These are phyloP conservation scores for Antrozous pallidus DNA, from an alignment of 2,797 vertebrate species.

Conservation along the genomic window DNA sequence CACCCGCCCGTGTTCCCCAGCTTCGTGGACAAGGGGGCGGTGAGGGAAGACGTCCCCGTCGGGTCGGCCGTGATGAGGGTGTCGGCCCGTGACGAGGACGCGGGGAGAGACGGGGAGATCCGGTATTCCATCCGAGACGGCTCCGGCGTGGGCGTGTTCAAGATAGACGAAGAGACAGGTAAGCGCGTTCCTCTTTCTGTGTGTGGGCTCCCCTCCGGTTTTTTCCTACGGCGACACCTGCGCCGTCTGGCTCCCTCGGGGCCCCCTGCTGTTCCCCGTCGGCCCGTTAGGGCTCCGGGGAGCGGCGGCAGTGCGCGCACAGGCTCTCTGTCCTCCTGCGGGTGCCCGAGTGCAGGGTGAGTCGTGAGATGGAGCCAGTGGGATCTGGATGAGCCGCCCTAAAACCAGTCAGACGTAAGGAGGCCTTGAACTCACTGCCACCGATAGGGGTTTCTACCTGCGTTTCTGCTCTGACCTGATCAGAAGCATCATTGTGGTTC, in stretches of 20 bases:
- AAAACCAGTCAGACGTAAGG: not conserved
- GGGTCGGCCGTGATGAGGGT: conserved; percentile 94
- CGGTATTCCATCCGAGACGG: conserved; percentile 96
- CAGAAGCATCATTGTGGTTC: not conserved
- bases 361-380: not conserved
- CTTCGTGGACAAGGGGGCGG: conserved; percentile 93
- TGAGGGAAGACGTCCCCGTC: conserved; percentile 92
- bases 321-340: not conserved
- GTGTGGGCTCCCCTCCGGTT: not conserved
- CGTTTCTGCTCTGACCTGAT: not conserved
- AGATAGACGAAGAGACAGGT: conserved; percentile 96
- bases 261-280: not conserved
- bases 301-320: not conserved
- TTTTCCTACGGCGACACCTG: not conserved
- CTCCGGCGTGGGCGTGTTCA: conserved; percentile 95
- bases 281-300: not conserved
- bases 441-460: not conserved
- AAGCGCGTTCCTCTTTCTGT: conserved; percentile 54
- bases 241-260: not conserved
- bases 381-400: not conserved
- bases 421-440: not conserved
- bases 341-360: not conserved
- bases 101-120: conserved; percentile 92
- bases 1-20: conserved; percentile 89
- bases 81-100: conserved; percentile 93